Conservation (phyloP, 2,797 vertebrate species). For the Botia almorhae region DNA sequence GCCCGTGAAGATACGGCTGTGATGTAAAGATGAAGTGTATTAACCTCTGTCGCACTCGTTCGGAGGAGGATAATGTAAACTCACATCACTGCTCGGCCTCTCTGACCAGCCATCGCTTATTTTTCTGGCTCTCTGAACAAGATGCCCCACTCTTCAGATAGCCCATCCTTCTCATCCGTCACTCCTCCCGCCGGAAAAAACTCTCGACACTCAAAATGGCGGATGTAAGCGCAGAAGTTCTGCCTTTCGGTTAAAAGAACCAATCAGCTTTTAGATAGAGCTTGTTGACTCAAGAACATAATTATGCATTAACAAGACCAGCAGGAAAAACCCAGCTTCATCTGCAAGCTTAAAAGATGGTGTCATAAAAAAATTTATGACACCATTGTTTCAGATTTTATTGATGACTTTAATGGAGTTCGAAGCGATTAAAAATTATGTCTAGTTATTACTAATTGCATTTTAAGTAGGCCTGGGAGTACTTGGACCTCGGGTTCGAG, state of each 20-base stretch:
- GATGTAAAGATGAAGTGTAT: constrained; percentile 42
- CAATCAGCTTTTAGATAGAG: not conserved
- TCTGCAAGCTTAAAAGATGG: not conserved
- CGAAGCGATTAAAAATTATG: not conserved
- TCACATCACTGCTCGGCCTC: constrained; percentile 22
- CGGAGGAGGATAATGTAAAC: constrained; percentile 27
- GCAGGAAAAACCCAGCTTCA: not conserved
- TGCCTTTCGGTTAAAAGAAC: not conserved
- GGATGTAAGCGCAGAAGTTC: not conserved
- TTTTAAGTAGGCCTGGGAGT: not conserved
- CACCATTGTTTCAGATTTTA: not conserved
- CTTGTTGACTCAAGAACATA: not conserved
- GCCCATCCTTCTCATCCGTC: not conserved
- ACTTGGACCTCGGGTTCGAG: not conserved
- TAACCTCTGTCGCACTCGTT: constrained; percentile 24
- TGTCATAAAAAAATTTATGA: not conserved
- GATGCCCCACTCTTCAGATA: constrained; percentile 11
- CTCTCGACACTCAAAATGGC: not conserved
- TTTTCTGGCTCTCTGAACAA: constrained; percentile 5
- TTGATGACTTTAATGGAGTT: not conserved
- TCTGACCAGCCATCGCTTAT: constrained; percentile 21
- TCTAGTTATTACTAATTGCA: not conserved
- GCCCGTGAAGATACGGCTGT: constrained; percentile 22
- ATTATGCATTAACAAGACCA: not conserved
- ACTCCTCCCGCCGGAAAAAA: constrained; percentile 1